phyloP scores from a whole-genome alignment of 2,888 invertebrate species.

The Standfussiana lucernea region DNA sequence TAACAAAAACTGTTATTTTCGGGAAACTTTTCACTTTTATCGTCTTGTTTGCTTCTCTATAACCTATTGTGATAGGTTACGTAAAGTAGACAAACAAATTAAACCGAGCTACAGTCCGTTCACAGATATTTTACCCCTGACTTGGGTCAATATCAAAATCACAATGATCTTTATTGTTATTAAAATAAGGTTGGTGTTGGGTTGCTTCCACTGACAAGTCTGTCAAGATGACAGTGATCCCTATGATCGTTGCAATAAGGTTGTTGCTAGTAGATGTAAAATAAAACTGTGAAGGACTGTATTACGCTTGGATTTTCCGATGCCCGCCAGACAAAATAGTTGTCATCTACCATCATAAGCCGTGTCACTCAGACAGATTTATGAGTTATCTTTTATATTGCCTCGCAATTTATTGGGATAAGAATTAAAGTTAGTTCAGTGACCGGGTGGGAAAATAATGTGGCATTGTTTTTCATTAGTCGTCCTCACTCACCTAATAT shows the following conservation, averaged over 20 bases:
- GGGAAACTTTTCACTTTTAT: conserved; percentile 64
- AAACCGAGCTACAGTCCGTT: conserved; percentile 30
- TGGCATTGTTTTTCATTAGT: background rate
- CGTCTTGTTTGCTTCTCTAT: conserved; percentile 64
- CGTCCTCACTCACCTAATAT: background rate
- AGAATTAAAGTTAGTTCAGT: conserved; percentile 30
- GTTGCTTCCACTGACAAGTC: too few species aligned
- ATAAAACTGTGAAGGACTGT: background rate
- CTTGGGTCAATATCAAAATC: too few species aligned
- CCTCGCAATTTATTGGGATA: conserved; percentile 43
- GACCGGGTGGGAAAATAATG: background rate
- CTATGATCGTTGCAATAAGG: too few species aligned
- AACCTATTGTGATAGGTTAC: conserved; percentile 42
- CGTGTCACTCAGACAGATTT: conserved; percentile 63
- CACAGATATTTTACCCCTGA: background rate
- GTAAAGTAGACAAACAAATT: conserved; percentile 65
- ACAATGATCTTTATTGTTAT: too few species aligned
- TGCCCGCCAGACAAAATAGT: conserved; percentile 52
- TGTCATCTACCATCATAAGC: conserved; percentile 46
- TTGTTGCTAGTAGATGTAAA: too few species aligned
- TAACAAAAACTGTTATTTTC: conserved; percentile 48
- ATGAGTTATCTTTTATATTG: conserved; percentile 59
- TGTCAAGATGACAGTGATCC: too few species aligned
- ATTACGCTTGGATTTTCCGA: conserved; percentile 32
- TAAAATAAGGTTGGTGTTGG: too few species aligned